These are phyloP conservation scores for Geotrypetes seraphini DNA, from an alignment of 2,797 vertebrate species.

Conservation along the genomic window DNA sequence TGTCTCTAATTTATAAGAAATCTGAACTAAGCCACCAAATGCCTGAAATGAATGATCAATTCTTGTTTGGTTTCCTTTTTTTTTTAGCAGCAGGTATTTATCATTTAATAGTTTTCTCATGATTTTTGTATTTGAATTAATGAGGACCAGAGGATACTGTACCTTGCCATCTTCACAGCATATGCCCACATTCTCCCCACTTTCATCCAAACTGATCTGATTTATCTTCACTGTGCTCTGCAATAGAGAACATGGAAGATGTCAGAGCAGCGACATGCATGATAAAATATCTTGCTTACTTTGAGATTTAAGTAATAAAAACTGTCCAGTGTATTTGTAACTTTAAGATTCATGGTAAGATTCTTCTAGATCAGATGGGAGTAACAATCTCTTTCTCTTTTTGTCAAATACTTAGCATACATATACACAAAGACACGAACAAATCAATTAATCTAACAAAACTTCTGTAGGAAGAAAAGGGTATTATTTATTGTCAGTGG, in stretches of 20 bases:
- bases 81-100: constrained; percentile 3
- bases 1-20: constrained; percentile 51
- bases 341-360: too few relatives aligned
- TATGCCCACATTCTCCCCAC: constrained; percentile 90
- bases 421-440: too few relatives aligned
- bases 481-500: too few relatives aligned
- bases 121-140: too few relatives aligned
- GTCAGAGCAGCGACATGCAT: constrained; percentile 5
- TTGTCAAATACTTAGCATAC: too few relatives aligned
- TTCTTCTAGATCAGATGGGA: too few relatives aligned
- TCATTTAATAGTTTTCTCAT: too few relatives aligned
- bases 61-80: too few relatives aligned
- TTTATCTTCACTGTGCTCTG: constrained; percentile 97
- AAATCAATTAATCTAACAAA: too few relatives aligned
- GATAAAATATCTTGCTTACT: background rate
- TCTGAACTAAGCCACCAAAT: constrained; percentile 23
- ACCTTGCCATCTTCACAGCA: constrained; percentile 98
- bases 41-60: constrained; percentile 22
- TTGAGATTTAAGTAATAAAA: background rate
- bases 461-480: too few relatives aligned
- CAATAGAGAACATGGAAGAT: background rate
- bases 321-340: background rate
- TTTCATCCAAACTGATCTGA: constrained; percentile 97
- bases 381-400: too few relatives aligned
- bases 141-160: too few relatives aligned